Conservation (phyloP, 2,113 vertebrate species). For the Pelobates fuscus region DNA sequence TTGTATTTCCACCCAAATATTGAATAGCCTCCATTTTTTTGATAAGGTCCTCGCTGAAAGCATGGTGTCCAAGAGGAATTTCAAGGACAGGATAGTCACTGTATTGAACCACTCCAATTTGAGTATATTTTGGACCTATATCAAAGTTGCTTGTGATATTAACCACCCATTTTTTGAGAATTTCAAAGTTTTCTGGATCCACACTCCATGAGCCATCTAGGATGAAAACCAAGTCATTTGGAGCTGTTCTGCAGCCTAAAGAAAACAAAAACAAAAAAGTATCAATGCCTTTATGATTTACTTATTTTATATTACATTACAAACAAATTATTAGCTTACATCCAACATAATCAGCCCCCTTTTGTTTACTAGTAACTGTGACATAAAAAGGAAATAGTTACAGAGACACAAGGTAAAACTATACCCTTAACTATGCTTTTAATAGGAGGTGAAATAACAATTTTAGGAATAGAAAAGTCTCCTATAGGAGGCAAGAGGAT, state of each 20-base stretch:
- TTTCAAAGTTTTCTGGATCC: slow-evolving; percentile 93
- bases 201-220: slow-evolving; percentile 96
- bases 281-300: too few relatives aligned
- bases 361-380: too few relatives aligned
- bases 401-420: too few relatives aligned
- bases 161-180: slow-evolving; percentile 93
- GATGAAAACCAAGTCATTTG: slow-evolving; percentile 92
- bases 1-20: slow-evolving; percentile 93
- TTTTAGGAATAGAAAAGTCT: too few relatives aligned
- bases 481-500: too few relatives aligned
- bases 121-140: slow-evolving; percentile 92
- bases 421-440: too few relatives aligned
- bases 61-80: slow-evolving; percentile 83
- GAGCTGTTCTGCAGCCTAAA: slow-evolving; percentile 90
- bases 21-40: slow-evolving; percentile 83
- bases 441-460: too few relatives aligned
- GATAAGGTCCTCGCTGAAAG: slow-evolving; percentile 75
- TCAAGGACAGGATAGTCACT: slow-evolving; percentile 90
- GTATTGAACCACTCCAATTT: slow-evolving; percentile 94
- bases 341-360: too few relatives aligned
- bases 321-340: too few relatives aligned
- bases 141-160: slow-evolving; percentile 94
- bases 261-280: neutral
- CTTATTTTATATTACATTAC: too few relatives aligned
- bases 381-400: too few relatives aligned